Conservation (phyloP, 2,888 invertebrate species). For the Caenorhabditis becei region DNA sequence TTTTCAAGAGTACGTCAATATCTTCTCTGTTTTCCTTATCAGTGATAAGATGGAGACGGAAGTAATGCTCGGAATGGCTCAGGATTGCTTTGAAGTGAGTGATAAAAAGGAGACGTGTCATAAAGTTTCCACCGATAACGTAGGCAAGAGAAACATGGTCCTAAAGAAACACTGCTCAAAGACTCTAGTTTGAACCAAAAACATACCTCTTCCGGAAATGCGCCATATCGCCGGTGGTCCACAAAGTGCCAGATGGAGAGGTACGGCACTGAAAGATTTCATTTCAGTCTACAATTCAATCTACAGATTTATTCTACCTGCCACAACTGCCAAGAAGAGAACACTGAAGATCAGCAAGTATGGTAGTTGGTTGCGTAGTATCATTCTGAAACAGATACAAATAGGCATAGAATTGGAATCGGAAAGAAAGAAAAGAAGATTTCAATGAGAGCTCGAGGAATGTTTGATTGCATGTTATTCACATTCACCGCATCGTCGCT, state of each 20-base stretch:
- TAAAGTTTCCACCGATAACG: conserved; percentile 43
- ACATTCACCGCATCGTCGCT: conserved; percentile 51
- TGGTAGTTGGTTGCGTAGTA: conserved; percentile 2
- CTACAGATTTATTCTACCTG: conserved; percentile 4
- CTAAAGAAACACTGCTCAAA: not conserved
- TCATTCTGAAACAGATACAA: conserved; percentile 32
- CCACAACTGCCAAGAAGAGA: not conserved
- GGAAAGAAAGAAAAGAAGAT: not conserved
- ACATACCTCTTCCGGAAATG: conserved; percentile 48
- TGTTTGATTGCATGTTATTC: conserved; percentile 54
- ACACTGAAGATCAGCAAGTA: not conserved
- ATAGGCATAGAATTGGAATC: too few relatives aligned
- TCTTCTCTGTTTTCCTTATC: conserved; percentile 46
- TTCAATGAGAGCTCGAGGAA: conserved; percentile 12
- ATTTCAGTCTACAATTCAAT: not conserved
- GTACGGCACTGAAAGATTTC: conserved; percentile 16
- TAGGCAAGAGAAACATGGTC: conserved; percentile 41
- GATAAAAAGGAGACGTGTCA: conserved; percentile 45
- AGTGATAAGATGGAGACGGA: conserved; percentile 64
- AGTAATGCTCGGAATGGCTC: conserved; percentile 28
- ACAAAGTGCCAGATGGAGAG: conserved; percentile 43
- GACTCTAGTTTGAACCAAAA: not conserved
- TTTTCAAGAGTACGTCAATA: conserved; percentile 39
- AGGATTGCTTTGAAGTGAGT: conserved; percentile 59
- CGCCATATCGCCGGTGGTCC: conserved; percentile 28